Evolutionary conservation across 2,888 invertebrate species (phyloP).

Genomic region (Sminthurinus aureus): DNA sequence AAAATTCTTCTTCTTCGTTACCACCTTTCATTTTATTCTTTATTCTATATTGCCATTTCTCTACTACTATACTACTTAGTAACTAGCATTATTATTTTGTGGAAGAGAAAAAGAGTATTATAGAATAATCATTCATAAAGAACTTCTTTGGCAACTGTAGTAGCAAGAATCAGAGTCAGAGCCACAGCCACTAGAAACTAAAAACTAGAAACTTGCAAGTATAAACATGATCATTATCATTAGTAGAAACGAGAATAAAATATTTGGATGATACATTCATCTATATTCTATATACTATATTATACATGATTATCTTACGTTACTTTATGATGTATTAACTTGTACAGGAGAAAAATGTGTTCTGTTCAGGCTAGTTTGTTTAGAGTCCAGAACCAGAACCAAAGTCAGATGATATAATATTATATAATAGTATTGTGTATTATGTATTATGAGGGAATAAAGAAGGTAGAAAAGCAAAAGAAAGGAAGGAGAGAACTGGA

Average conservation of each 20-base stretch:
- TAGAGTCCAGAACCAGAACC: background rate
- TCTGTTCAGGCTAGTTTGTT: background rate
- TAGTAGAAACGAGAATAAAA: too few relatives aligned
- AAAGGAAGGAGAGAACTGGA: background rate
- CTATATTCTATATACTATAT: too few relatives aligned
- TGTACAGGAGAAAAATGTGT: background rate
- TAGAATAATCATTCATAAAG: slow-evolving; percentile 49
- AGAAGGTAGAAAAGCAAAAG: slow-evolving; percentile 9
- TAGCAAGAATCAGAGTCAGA: too few relatives aligned
- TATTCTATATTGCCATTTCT: background rate
- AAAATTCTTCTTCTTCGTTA: slow-evolving; percentile 10
- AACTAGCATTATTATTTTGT: background rate
- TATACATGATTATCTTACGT: background rate
- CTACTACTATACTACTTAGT: too few relatives aligned
- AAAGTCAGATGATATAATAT: background rate
- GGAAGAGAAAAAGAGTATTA: slow-evolving; percentile 12
- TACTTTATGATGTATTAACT: background rate
- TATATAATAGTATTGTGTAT: too few relatives aligned
- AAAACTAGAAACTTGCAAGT: background rate
- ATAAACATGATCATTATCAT: too few relatives aligned
- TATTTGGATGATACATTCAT: too few relatives aligned
- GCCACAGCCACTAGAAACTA: background rate
- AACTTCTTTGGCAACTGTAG: slow-evolving; percentile 11
- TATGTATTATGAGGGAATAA: background rate
- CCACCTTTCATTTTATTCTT: background rate